Evolutionary conservation across 2,113 vertebrate genomes (phyloP), one percentile per base, ranked within the genome.

Genomic region (Tachuris rubrigastra): DNA sequence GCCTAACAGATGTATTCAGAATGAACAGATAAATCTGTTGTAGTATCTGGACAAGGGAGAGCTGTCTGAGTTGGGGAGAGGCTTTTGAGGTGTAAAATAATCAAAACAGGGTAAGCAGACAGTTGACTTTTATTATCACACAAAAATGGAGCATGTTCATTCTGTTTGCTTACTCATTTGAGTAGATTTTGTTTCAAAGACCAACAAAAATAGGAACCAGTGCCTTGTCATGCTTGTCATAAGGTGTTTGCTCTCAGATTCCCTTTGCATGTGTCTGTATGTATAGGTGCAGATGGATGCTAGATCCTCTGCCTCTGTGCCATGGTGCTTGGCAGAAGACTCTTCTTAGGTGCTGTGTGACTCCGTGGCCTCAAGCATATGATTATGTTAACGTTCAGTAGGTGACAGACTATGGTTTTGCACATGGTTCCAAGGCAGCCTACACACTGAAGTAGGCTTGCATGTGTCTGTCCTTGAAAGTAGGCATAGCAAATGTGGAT

Each of bases 361-460:
- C 68, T 68, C 50, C 19, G 3, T 44, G 20, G 65, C 28, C n/a
- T 58, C n/a, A 16, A 41, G 13, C 15, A 9, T 33, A 30, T 11
- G 14, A 8, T 44, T 74, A 44, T 50, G n/a, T 76, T 91, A 33
- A 33, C 17, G 21, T 69, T 69, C 59, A 35, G 41, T 1, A 63
- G 47, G 24, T 58, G 41, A 52, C 1, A 3, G 46, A 31, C 13
- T 1, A 0, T n/a, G 4, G 24, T 69, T 41, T 66, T 31, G 14
- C 27, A 12, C 28, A 8, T 9, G 9, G 12, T 58, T 86, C 28
- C 22, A 46, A 80, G 53, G 14, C 42, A 73, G 9, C 46, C 14
- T 25, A 10, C 11, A 10, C 18, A 7, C 8, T 71, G 5, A 14
- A 30, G 4, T 42, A 44, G 46, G 9, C 63, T 65, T 75, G 11